Base-by-base conservation (phyloP, 2,888 invertebrate genomes). In the Stegophylla sp. region DNA sequence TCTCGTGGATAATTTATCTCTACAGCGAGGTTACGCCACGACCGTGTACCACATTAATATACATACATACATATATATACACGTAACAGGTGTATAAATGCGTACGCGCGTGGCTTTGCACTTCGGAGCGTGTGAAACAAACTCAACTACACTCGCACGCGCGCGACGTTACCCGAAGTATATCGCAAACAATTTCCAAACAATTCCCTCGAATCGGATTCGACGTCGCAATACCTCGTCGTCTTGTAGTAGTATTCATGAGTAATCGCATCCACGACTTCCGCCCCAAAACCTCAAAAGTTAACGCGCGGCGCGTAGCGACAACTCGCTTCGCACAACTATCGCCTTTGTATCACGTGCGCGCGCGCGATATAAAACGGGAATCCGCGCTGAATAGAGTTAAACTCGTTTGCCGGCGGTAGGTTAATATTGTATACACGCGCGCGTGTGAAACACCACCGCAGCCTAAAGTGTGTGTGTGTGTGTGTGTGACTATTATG, bases 181-280 rank as follows among this genome's bases (percentile, higher is more conserved):
- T 28, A 51, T 23, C 28, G 48, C 41, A 20, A 64, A 64, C 64
- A 75, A 64, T 64, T 74, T 63, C 5, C 64, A 64, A 75, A 75
- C 75, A 75, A 64, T 75, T 41, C 41, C 41, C 41, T 23, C 74
- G 48, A 63, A 74, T 48, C 48, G 20, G 48, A 74, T 74, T 34
- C 48, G 10, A 48, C 20, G 45, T 48, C 9, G 56, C 73, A 45
- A 73, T 45, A 74, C 74, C 74, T 74, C 74, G 17, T 20, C 45
- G n/a, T n/a, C n/a, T n/a, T n/a, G n/a, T n/a, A 23, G 26, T 26
- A 26, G 45, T 61, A 23, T 73, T 73, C 61, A 61, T 20, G 61
- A 64, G 41, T 51, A 75, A 23, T 75, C 61, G 34, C 63, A 10
- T 20, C 20, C 34, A 3, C 20, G 20, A 56, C 53, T 53, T 41